Evolutionary conservation across 1,140 invertebrate genomes (phyloP), one percentile per base, ranked within the genome.

Genomic region (Battus philenor): DNA sequence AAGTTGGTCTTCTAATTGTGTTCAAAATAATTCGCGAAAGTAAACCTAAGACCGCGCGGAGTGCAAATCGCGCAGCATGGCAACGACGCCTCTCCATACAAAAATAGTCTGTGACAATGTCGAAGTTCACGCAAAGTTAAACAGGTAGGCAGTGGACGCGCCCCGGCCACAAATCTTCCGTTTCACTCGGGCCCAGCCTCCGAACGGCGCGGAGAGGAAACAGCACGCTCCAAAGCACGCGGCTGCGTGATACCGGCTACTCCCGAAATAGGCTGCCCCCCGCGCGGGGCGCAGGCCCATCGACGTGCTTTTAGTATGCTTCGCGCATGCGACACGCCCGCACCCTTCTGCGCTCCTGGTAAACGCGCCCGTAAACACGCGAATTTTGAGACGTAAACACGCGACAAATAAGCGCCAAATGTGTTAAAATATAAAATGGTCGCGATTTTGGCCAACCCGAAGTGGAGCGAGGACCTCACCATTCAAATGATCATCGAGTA

Each of bases 281-380:
- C 72, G 72, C 76, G 66, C 76, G 54, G 61, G 57, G 58, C 60
- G 54, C 55, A 64, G 61, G 62, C 67, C 72, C 73, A 82, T 78
- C 74, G 80, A 82, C 80, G 77, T 85, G 80, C 80, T 85, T 84
- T 85, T 85, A 85, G 80, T 85, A 79, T 85, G 80, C 80, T 85
- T 73, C 78, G 80, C 80, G 80, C 80, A 81, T 85, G 80, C 80
- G 80, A 79, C 73, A 72, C 76, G 80, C 78, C 75, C 76, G 80
- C 80, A 84, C 77, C 65, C 76, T 74, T 76, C 73, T 79, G 70
- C 59, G 75, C 66, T 75, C 74, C 75, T 78, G 47, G 77, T 80
- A 68, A 6, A 44, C 39, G 31, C 33, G 43, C 39, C 24, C 52
- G 43, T 48, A 64, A 62, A 65, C 60, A 65, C 74, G 68, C 68